phyloP scores from a whole-genome alignment of 2,888 invertebrate genomes.

The Tortricodes alternella region DNA sequence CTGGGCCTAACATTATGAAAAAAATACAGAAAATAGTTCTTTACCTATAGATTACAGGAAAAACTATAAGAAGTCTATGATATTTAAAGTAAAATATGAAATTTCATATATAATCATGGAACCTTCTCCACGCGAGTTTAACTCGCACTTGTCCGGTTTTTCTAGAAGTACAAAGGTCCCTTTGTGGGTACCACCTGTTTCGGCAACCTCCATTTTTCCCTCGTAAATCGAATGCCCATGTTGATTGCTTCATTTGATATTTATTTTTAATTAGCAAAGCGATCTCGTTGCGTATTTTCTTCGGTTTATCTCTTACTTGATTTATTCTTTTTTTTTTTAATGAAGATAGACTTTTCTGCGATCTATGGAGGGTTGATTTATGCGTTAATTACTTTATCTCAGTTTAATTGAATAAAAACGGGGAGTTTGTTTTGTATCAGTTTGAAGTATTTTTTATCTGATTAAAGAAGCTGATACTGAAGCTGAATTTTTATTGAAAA shows the following conservation, averaged over 20 bases:
- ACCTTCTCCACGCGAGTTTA: too few relatives aligned
- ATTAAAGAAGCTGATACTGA: constrained; percentile 24
- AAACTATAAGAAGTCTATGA: too few relatives aligned
- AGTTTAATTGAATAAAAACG: constrained; percentile 44
- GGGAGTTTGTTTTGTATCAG: constrained; percentile 28
- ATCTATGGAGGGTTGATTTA: constrained; percentile 49
- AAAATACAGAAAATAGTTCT: too few relatives aligned
- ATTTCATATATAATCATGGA: too few relatives aligned
- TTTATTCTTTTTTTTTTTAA: constrained; percentile 58
- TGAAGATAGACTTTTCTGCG: constrained; percentile 46
- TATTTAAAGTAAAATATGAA: too few relatives aligned
- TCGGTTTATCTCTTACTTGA: constrained; percentile 73
- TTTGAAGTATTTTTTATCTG: constrained; percentile 30
- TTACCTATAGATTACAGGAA: too few relatives aligned
- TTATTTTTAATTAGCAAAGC: constrained; percentile 80
- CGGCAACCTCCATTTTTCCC: constrained; percentile 13
- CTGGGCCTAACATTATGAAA: too few relatives aligned
- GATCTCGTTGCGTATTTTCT: constrained; percentile 64
- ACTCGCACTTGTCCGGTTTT: too few relatives aligned
- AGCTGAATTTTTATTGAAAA: neutral
- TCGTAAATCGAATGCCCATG: constrained; percentile 48
- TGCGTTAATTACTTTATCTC: constrained; percentile 58
- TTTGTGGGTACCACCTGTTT: constrained; percentile 18
- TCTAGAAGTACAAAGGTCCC: too few relatives aligned
- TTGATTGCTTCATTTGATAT: constrained; percentile 72